Evolutionary conservation across 2,797 vertebrate genomes (phyloP), one percentile per base, ranked within the genome.

Genomic region (Paguma larvata): DNA sequence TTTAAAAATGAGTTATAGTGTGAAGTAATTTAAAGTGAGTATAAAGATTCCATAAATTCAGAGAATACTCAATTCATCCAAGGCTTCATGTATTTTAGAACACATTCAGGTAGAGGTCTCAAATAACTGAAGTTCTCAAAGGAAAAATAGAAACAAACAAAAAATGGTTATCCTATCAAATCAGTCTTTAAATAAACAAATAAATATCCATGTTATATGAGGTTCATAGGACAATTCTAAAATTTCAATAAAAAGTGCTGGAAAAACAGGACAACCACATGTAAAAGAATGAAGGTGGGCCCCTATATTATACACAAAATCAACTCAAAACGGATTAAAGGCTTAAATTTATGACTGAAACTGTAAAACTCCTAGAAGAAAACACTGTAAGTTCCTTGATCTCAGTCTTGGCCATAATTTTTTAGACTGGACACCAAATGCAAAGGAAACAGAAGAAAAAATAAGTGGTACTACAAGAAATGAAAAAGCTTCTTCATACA

Each of bases 11-110:
- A 93, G 27, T 78, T 89, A 94, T 1, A 79, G 46, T 38, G 27
- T 84, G 51, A 89, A 75, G 85, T 48, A 70, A 44, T 94, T 53
- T 72, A 94, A 91, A 89, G 62, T 25, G 84, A 73, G 10, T 23
- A 68, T 90, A 70, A 95, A 53, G 59, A n/a, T 32, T 14, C 8
- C 16, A 83, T 34, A 89, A 75, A 94, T 70, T 11, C 85, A 90
- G 18, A 63, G 44, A 95, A 89, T 6, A 67, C 48, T 30, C 48
- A 89, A 23, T n/a, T 92, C 63, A 62, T 73, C 51, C 12, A 48
- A 78, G n/a, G 14, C 18, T 82, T 93, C 41, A n/a, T 5, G 23
- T 41, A 32, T 89, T 89, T 65, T 18, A n/a, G 32, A 80, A 91
- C 38, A 30, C 38, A 63, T n/a, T 91, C 79, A 91, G 38, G 53